Percentiles rank a stretch among this genome's conserved stretches.
Conservation (phyloP, 2,888 invertebrate species). For the Andrena minutula region DNA sequence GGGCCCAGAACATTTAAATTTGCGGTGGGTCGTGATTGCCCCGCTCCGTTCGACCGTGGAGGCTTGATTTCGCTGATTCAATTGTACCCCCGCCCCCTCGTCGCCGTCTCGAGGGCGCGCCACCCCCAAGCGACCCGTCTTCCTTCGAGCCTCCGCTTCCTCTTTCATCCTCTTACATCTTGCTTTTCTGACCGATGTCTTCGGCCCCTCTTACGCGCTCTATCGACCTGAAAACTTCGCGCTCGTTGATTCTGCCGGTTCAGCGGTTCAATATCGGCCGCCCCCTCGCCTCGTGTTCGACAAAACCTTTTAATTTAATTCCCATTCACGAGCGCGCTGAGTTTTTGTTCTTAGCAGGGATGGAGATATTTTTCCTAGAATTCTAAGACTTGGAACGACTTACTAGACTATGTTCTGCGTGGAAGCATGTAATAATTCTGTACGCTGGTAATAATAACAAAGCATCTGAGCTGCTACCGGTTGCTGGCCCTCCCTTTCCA, state of each 20-base stretch:
- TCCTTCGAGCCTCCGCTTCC: background rate
- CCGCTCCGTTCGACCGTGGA: slow-evolving; percentile 55
- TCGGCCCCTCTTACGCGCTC: slow-evolving; percentile 56
- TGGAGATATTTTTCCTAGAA: background rate
- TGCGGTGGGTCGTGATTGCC: slow-evolving; percentile 70
- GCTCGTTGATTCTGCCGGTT: slow-evolving; percentile 41
- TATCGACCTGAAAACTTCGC: slow-evolving; percentile 65
- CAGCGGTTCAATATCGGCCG: slow-evolving; percentile 44
- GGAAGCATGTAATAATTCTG: too few species aligned
- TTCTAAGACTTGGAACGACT: too few species aligned
- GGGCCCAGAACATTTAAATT: slow-evolving; percentile 75
- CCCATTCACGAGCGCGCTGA: slow-evolving; percentile 8
- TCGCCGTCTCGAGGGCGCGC: slow-evolving; percentile 35
- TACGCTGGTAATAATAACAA: too few species aligned
- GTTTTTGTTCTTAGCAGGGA: background rate
- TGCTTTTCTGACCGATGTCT: slow-evolving; percentile 60
- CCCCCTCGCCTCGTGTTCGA: slow-evolving; percentile 23
- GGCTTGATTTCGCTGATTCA: slow-evolving; percentile 76
- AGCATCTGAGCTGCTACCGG: too few species aligned
- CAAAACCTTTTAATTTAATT: slow-evolving; percentile 61
- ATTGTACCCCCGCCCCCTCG: slow-evolving; percentile 67
- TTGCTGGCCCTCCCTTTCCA: too few species aligned
- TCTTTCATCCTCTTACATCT: slow-evolving; percentile 30
- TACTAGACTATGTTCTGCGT: background rate
- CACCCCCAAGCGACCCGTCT: slow-evolving; percentile 33